Base-by-base conservation (phyloP, 2,797 vertebrate genomes). In the Myotis vivesi region DNA sequence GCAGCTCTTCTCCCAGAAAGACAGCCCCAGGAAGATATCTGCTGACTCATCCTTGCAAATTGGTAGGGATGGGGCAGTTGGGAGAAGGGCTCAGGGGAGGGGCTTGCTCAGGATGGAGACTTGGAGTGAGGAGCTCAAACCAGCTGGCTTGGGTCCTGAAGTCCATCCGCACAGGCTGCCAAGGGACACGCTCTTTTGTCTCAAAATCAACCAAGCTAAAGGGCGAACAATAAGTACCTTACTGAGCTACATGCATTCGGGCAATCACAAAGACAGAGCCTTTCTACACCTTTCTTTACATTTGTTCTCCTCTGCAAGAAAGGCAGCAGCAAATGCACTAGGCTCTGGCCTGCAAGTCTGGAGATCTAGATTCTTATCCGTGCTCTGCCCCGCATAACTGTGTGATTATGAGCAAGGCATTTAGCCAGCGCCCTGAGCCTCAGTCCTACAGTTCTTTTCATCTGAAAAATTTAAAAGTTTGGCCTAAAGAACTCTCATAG, bases 191-290 rank as follows among this genome's bases (percentile, higher is more conserved):
- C 2, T 20, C 62, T 77, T 93, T 64, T 64, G 36, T 75, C 77
- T 94, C 38, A 87, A 87, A 72, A 82, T 51, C 84, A 87, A 53
- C 25, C n/a, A 90, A 81, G 36, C 73, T 75, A 41, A 93, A 51
- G 25, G 7, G 22, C 16, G 1, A 25, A 46, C 49, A 6, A 12
- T 16, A 71, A 80, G 51, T 17, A 59, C 66, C 16, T 8, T n/a
- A 77, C 69, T 80, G 30, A 94, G 64, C 64, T 69, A 62, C 30
- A 68, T 22, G n/a, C 16, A 15, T 73, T 49, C 13, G 7, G 19
- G 51, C 20, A 44, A 25, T 49, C 77, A 89, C 49, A 92, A 91
- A 91, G 13, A 23, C 23, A 12, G 1, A 36, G n/a, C 3, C 33
- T 81, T 94, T 41, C 49, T 68, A 28, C 49, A 57, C 5, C 8